Evolutionary conservation across 2,888 invertebrate species (phyloP).

Genomic region (Polymixis flavicincta): DNA sequence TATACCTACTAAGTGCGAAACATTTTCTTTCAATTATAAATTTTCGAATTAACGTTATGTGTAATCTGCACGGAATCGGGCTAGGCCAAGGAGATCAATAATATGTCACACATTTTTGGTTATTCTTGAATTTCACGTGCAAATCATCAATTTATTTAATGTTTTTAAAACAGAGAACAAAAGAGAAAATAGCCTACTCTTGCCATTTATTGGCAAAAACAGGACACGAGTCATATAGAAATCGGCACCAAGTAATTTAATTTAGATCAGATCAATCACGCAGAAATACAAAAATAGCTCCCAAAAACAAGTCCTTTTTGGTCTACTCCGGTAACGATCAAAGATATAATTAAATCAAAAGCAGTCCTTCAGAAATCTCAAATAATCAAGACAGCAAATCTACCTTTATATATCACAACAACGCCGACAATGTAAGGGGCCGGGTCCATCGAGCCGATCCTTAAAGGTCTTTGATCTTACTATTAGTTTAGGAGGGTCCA

Average conservation of each 20-base stretch:
- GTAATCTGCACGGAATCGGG: background rate
- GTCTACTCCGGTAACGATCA: slow-evolving; percentile 26
- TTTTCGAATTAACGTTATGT: background rate
- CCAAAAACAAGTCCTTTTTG: slow-evolving; percentile 4
- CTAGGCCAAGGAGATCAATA: background rate
- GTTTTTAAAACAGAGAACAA: background rate
- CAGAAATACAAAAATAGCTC: slow-evolving; percentile 3
- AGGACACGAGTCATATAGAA: background rate
- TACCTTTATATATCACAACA: slow-evolving; percentile 44
- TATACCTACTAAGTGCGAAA: background rate
- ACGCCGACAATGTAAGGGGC: slow-evolving; percentile 29
- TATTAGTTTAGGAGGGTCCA: slow-evolving; percentile 58
- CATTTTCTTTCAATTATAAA: background rate
- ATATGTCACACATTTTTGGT: background rate
- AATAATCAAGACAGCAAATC: slow-evolving; percentile 37
- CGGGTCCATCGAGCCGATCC: slow-evolving; percentile 11
- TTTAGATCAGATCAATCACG: slow-evolving; percentile 3
- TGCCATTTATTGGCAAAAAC: background rate
- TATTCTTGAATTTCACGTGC: background rate
- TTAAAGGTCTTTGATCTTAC: slow-evolving; percentile 58
- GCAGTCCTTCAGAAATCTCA: slow-evolving; percentile 35
- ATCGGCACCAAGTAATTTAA: slow-evolving; percentile 3
- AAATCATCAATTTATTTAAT: background rate
- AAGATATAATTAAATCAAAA: slow-evolving; percentile 55
- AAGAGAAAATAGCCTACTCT: background rate